Evolutionary conservation across 1,140 invertebrate species (phyloP).

Genomic region (Acromyrmex heyeri): DNA sequence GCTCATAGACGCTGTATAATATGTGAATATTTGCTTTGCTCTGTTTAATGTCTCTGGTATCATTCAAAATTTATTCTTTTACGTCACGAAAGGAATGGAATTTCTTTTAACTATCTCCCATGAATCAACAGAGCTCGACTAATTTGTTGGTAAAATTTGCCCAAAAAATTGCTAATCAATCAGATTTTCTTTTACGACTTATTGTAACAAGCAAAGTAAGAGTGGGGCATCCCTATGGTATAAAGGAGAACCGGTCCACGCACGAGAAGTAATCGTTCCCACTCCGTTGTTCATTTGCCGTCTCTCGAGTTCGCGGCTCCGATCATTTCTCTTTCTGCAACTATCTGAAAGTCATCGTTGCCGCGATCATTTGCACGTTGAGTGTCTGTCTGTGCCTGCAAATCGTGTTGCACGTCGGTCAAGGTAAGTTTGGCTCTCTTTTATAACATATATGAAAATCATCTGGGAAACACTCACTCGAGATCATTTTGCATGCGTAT

Average conservation of each 20-base stretch:
- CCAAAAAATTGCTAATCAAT: constrained; percentile 29
- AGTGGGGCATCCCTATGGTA: constrained; percentile 77
- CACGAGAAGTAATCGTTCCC: constrained; percentile 76
- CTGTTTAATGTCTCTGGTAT: not conserved
- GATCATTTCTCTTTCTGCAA: constrained; percentile 68
- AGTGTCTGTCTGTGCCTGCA: not conserved
- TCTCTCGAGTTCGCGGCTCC: constrained; percentile 69
- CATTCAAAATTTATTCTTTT: not conserved
- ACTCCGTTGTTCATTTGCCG: constrained; percentile 73
- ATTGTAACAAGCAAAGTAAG: constrained; percentile 36
- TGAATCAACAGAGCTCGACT: not conserved
- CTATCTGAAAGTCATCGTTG: constrained; percentile 50
- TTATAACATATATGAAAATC: not conserved
- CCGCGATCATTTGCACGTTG: constrained; percentile 39
- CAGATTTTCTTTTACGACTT: constrained; percentile 26
- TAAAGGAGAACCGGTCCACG: constrained; percentile 83
- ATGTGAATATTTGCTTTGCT: not conserved
- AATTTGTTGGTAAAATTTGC: not conserved
- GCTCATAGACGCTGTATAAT: not conserved
- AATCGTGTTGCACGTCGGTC: not conserved
- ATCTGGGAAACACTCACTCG: not conserved
- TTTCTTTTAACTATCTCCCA: not conserved
- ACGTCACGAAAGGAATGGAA: not conserved
- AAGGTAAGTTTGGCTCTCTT: constrained; percentile 55
- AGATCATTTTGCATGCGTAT: not conserved